Evolutionary conservation across 2,797 vertebrate genomes (phyloP).

Genomic region (Diplodus sargus): DNA sequence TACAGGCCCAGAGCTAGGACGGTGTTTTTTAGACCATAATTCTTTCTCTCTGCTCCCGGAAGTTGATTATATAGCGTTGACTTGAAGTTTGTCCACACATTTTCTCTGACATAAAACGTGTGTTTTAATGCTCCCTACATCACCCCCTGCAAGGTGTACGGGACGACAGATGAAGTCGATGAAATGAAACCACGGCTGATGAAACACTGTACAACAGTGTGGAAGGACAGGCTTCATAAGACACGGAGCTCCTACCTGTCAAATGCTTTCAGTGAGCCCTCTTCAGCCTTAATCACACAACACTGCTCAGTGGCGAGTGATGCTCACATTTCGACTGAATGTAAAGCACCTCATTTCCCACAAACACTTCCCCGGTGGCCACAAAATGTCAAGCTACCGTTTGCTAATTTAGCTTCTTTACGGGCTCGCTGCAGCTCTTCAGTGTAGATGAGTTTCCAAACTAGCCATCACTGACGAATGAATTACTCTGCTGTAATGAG

Average conservation of each 20-base stretch:
- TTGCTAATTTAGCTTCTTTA: slow-evolving; percentile 45
- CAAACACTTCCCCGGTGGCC: slow-evolving; percentile 44
- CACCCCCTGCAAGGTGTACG: slow-evolving; percentile 2
- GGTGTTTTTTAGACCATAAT: slow-evolving; percentile 2
- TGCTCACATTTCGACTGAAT: slow-evolving; percentile 31
- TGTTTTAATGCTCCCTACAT: slow-evolving; percentile 36
- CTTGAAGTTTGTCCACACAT: not conserved
- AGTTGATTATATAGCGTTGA: slow-evolving; percentile 1
- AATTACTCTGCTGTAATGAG: slow-evolving; percentile 59
- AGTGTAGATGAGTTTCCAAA: slow-evolving; percentile 28
- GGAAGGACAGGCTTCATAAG: slow-evolving; percentile 49
- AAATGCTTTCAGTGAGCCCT: slow-evolving; percentile 28
- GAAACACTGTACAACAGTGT: slow-evolving; percentile 47
- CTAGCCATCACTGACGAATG: slow-evolving; percentile 30
- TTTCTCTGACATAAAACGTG: slow-evolving; percentile 12
- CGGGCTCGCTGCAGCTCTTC: slow-evolving; percentile 15
- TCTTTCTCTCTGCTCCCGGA: not conserved
- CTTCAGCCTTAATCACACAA: slow-evolving; percentile 16
- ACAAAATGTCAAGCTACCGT: slow-evolving; percentile 53
- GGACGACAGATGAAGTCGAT: slow-evolving; percentile 43
- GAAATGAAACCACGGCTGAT: slow-evolving; percentile 55
- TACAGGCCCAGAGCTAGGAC: not conserved
- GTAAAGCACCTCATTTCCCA: slow-evolving; percentile 49
- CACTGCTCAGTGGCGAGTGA: slow-evolving; percentile 32
- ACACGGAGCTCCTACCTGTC: slow-evolving; percentile 42